A percentile compares a stretch with the other conserved stretches of the same genome.
Conservation (phyloP, 2,797 vertebrate species). For the Pachyuromys duprasi region DNA sequence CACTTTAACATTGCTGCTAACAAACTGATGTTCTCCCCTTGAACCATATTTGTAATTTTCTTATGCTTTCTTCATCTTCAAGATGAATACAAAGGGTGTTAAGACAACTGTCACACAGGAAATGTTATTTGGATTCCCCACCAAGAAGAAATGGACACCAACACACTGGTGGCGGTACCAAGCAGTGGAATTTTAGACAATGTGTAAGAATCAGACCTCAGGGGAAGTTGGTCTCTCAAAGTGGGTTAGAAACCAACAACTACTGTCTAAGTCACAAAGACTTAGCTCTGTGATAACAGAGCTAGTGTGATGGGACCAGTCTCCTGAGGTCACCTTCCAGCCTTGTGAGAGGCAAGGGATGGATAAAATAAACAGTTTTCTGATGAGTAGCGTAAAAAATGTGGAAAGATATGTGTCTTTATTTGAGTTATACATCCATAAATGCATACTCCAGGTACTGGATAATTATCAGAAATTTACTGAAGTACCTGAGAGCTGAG, state of each 20-base stretch:
- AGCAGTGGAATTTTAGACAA: neutral
- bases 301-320: neutral
- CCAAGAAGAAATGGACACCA: neutral
- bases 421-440: neutral
- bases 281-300: neutral
- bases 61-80: neutral
- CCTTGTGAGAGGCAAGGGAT: neutral
- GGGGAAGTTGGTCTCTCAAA: neutral
- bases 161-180: neutral
- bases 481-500: too few species aligned
- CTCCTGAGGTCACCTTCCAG: neutral
- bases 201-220: neutral
- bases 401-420: neutral
- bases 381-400: neutral
- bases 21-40: neutral
- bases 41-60: neutral
- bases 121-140: neutral
- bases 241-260: neutral
- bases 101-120: neutral
- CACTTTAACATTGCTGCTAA: neutral
- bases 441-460: neutral
- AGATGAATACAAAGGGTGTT: neutral
- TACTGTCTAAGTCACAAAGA: neutral
- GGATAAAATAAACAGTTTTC: neutral
- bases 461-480: neutral